A percentile compares a stretch with the other conserved stretches of the same genome.
Evolutionary conservation across 2,888 invertebrate genomes (phyloP).

Genomic region (Drosophila rellima): DNA sequence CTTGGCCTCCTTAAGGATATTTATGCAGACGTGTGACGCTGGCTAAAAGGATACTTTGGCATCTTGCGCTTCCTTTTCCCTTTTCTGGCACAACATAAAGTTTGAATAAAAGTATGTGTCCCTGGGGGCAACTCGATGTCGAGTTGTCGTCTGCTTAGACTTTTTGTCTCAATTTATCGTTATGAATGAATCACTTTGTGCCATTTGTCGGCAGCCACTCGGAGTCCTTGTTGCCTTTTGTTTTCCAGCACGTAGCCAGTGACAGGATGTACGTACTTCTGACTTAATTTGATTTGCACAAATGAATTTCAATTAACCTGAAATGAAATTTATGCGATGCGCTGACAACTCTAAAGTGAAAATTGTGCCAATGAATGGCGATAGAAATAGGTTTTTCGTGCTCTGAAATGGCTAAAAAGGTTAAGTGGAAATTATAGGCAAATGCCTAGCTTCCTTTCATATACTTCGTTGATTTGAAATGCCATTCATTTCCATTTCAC

Average conservation of each 20-base stretch:
- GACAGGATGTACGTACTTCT: slow-evolving; percentile 69
- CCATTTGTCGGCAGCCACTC: slow-evolving; percentile 43
- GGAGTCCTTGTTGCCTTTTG: slow-evolving; percentile 27
- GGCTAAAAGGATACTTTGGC: slow-evolving; percentile 48
- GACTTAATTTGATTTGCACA: slow-evolving; percentile 80
- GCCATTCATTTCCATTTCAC: slow-evolving; percentile 28
- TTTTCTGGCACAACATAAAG: slow-evolving; percentile 49
- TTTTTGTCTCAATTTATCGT: slow-evolving; percentile 76
- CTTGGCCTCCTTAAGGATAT: slow-evolving; percentile 61
- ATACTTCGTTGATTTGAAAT: slow-evolving; percentile 9
- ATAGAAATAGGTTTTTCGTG: neutral
- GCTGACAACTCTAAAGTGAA: slow-evolving; percentile 45
- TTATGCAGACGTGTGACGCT: slow-evolving; percentile 54
- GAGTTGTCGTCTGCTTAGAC: slow-evolving; percentile 46
- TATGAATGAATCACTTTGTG: slow-evolving; percentile 77
- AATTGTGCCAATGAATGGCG: slow-evolving; percentile 26
- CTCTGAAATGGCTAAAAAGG: slow-evolving; percentile 5
- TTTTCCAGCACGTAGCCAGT: slow-evolving; percentile 60
- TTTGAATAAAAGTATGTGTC: slow-evolving; percentile 68
- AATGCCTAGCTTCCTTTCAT: neutral
- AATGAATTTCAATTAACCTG: slow-evolving; percentile 80
- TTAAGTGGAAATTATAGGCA: slow-evolving; percentile 14
- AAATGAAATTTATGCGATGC: slow-evolving; percentile 70
- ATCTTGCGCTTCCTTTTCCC: neutral
- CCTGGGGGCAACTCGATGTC: slow-evolving; percentile 56